Base-by-base conservation (phyloP, 1,140 invertebrate species). In the Episyrphus balteatus region DNA sequence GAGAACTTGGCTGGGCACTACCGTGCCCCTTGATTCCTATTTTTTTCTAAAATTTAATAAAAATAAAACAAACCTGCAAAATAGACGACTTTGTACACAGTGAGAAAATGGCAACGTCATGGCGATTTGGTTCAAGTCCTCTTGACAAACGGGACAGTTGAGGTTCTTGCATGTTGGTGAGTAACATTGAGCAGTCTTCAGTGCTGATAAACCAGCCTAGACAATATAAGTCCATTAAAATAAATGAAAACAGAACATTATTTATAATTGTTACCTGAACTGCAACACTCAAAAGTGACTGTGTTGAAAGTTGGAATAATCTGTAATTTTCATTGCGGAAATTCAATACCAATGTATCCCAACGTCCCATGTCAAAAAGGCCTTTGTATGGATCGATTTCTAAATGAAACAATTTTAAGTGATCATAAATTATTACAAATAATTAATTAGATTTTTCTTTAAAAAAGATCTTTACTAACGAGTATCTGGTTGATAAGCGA, bases 261-360 rank as follows among this genome's bases (percentile, higher is more conserved):
- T n/a, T n/a, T n/a, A n/a, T n/a, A 7, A 17, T 42, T 42, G 14
- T 21, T 37, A 37, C 7, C 21, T 92, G 88, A 31, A 92, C 72
- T 30, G 89, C 83, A 1, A 93, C 90, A 18, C 88, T 88, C 58
- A 98, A 91, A 12, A 94, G 86, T 39, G 92, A 92, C 55, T 90
- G 85, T 46, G 82, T 82, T 33, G 89, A 88, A 30, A 98, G 73
- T 71, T 98, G 93, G 69, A 93, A 93, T 26, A 98, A 74, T 55
- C 90, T 83, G 63, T 91, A 93, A 69, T 96, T 95, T 70, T 96
- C 93, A 56, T 86, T 79, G 15, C 93, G 78, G 70, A 97, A 98
- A 70, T 95, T 89, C 51, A 84, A 74, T 46, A 96, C 87, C 19
- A 98, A 73, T 49, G 78, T 76, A 19, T 83, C 72, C 93, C 94